These are phyloP conservation scores for Triops cancriformis DNA, from an alignment of 1,140 invertebrate species.

Conservation along the genomic window DNA sequence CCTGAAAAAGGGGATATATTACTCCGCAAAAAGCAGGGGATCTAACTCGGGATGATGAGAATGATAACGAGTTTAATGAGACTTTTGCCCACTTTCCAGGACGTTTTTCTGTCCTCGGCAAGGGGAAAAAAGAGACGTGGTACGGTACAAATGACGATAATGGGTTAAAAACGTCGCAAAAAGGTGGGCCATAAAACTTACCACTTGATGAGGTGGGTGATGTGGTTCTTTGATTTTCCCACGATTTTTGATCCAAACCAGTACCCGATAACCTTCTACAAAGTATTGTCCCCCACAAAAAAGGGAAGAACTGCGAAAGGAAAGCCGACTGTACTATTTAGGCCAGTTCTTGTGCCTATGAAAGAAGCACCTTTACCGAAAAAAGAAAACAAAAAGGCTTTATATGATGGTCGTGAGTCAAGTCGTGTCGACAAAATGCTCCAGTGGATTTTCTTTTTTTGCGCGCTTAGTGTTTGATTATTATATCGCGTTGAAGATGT, in stretches of 20 bases:
- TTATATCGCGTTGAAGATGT: not conserved
- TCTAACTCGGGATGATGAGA: slow-evolving; percentile 6
- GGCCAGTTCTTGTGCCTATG: not conserved
- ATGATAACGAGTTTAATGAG: slow-evolving; percentile 14
- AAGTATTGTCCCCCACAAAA: not conserved
- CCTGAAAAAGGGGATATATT: not conserved
- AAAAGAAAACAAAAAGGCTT: not conserved
- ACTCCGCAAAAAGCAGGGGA: not conserved
- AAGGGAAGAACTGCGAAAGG: not conserved
- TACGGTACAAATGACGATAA: not conserved
- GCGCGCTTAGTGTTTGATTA: not conserved
- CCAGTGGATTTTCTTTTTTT: not conserved
- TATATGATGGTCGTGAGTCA: not conserved
- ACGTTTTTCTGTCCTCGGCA: not conserved
- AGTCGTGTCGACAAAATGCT: not conserved
- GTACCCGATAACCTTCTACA: not conserved
- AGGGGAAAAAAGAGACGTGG: not conserved
- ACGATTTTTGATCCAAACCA: not conserved
- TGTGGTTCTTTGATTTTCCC: not conserved
- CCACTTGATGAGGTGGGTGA: slow-evolving; percentile 3
- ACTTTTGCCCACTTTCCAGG: not conserved
- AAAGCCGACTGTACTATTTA: not conserved
- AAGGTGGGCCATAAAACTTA: not conserved
- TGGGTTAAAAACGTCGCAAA: not conserved
- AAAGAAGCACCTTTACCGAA: not conserved